Percentiles rank a stretch among this genome's conserved stretches.
phyloP scores from a whole-genome alignment of 2,797 vertebrate genomes.

The Spinibarbus caldwelli region DNA sequence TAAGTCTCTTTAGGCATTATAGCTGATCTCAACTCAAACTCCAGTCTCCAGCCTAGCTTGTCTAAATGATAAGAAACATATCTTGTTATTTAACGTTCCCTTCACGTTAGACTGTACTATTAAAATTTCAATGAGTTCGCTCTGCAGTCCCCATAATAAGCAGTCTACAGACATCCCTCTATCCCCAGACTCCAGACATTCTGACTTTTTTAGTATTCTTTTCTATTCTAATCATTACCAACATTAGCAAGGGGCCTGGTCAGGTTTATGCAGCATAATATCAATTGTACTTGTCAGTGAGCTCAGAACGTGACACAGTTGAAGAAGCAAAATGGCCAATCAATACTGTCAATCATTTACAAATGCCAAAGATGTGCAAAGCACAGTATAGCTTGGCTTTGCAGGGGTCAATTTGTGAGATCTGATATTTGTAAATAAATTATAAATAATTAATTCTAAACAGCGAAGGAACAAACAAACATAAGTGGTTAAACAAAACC shows the following conservation, averaged over 20 bases:
- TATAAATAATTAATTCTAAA: neutral
- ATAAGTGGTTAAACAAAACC: neutral
- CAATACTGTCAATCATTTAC: slow-evolving; percentile 8
- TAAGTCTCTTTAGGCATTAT: neutral
- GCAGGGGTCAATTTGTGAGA: neutral
- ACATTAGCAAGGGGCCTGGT: neutral
- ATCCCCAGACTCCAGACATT: neutral
- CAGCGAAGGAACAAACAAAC: neutral
- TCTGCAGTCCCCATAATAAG: neutral
- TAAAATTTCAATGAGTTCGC: neutral
- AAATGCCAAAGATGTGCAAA: neutral
- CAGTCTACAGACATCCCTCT: neutral
- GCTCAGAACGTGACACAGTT: neutral
- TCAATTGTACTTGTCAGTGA: neutral
- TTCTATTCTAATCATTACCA: neutral
- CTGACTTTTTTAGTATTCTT: neutral
- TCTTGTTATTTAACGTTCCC: neutral
- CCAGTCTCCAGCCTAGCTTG: neutral
- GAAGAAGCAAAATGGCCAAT: neutral
- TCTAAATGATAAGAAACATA: neutral
- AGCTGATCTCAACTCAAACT: neutral
- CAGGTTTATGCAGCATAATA: neutral
- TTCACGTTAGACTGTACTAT: neutral
- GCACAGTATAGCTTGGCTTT: neutral
- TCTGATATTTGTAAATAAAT: neutral